Conservation (phyloP, 2,888 invertebrate genomes). For the Mimumesa dahlbomi region DNA sequence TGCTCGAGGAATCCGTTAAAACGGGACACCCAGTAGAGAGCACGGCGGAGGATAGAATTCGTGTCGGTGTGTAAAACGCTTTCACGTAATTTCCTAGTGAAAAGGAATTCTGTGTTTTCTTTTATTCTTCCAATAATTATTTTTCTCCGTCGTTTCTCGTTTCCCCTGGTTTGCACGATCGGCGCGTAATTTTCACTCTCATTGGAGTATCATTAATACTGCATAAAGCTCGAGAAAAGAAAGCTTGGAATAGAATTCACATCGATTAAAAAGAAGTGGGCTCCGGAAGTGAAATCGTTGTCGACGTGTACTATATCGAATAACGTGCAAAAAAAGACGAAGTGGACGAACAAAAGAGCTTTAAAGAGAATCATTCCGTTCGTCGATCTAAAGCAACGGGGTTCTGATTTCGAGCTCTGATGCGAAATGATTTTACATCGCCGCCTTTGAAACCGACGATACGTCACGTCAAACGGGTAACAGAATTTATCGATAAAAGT, state of each 20-base stretch:
- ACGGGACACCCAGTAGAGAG: too few species aligned
- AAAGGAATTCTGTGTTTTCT: background rate
- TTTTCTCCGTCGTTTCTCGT: too few species aligned
- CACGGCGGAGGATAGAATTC: too few species aligned
- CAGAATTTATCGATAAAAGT: too few species aligned
- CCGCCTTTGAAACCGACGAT: background rate
- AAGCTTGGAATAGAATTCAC: background rate
- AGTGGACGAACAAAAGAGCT: background rate
- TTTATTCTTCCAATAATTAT: too few species aligned
- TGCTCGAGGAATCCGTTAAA: too few species aligned
- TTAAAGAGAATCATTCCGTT: too few species aligned
- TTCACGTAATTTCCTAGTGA: background rate
- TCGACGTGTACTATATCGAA: conserved; percentile 1
- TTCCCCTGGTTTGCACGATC: too few species aligned
- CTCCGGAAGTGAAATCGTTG: conserved; percentile 4
- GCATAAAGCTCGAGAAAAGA: background rate
- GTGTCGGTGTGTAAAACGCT: too few species aligned
- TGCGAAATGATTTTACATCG: background rate
- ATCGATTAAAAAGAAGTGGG: background rate
- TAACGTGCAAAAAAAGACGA: conserved; percentile 1
- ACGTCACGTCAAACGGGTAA: too few species aligned
- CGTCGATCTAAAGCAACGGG: too few species aligned
- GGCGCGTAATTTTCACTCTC: background rate
- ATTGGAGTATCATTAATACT: background rate
- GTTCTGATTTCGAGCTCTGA: background rate